Evolutionary conservation across 2,113 vertebrate species (phyloP), one percentile per base, ranked within the genome.

Genomic region (Castor canadensis): DNA sequence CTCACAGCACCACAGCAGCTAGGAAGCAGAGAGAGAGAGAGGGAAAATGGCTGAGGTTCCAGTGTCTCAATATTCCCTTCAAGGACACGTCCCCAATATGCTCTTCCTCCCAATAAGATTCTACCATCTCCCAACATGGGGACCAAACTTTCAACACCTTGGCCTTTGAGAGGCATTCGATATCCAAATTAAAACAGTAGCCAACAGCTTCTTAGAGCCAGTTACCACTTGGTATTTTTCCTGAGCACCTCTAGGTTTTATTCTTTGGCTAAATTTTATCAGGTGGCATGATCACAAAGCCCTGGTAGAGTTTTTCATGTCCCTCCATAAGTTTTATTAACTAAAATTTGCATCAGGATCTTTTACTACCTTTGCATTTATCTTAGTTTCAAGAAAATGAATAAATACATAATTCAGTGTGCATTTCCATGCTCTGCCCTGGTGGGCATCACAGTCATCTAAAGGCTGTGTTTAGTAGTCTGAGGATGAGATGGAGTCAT

Each of bases 241-340:
- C 28, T 76, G 28, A 72, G n/a, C n/a, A n/a, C 45, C 6, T 69
- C 49, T 86, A 64, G 8, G 49, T 86, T 89, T 81, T 81, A 49
- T 20, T 71, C 45, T 62, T 89, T 75, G 45, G 80, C 71, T 94
- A 80, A 73, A 77, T 87, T 87, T 72, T 62, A 82, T 75, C 94
- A 86, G 43, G 56, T 49, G 76, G 67, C 47, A 92, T 52, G 40
- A 47, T 94, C 40, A 16, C 47, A 62, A n/a, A 54, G 28, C 35
- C 49, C 13, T 77, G 49, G 82, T 82, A 82, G 45, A 73, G 26
- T 2, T 38, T 77, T 90, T 93, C 66, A 93, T 54, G 47, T 76
- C 72, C 77, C 49, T 72, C 49, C 47, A 26, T 67, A 76, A 67
- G 83, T 69, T 95, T 91, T 77, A 93, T 81, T 95, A 91, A 91